These are phyloP conservation scores for Cerceris ruficornis DNA, from an alignment of 2,888 invertebrate genomes.

Conservation along the genomic window DNA sequence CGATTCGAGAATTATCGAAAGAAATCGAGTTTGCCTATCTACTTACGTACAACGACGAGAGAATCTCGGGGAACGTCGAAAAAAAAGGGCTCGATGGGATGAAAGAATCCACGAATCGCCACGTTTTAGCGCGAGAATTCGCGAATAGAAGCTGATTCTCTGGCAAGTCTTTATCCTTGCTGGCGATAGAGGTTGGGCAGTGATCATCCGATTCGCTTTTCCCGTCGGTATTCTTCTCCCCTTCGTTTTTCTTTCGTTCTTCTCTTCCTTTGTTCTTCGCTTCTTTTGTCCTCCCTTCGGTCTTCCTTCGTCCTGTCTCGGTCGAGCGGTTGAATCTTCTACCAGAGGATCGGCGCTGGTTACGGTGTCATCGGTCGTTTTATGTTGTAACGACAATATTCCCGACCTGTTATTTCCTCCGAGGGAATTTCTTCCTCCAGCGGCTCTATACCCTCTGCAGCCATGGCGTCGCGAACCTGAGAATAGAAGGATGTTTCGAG, in stretches of 20 bases:
- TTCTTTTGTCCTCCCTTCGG: slow-evolving; percentile 2
- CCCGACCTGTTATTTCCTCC: slow-evolving; percentile 84
- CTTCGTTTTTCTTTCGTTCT: not conserved
- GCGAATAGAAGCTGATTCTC: slow-evolving; percentile 19
- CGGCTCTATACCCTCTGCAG: slow-evolving; percentile 83
- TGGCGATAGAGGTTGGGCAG: slow-evolving; percentile 13
- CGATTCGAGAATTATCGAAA: slow-evolving; percentile 24
- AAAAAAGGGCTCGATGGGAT: slow-evolving; percentile 5
- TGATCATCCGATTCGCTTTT: slow-evolving; percentile 27
- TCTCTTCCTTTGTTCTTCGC: not conserved
- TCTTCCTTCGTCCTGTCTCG: slow-evolving; percentile 5
- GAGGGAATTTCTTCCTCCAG: slow-evolving; percentile 84
- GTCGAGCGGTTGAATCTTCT: not conserved
- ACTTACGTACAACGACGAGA: slow-evolving; percentile 60
- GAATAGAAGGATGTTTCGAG: slow-evolving; percentile 8
- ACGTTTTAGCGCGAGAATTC: slow-evolving; percentile 17
- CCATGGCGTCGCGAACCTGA: slow-evolving; percentile 84
- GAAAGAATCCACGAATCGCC: slow-evolving; percentile 8
- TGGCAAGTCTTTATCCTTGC: slow-evolving; percentile 20
- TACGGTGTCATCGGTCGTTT: slow-evolving; percentile 68
- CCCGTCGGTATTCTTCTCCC: not conserved
- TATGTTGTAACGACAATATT: slow-evolving; percentile 83
- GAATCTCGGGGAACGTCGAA: slow-evolving; percentile 36
- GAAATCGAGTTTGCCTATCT: slow-evolving; percentile 63
- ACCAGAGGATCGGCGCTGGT: slow-evolving; percentile 12